Base-by-base conservation (phyloP, 2,113 vertebrate species). In the Mobula birostris region DNA sequence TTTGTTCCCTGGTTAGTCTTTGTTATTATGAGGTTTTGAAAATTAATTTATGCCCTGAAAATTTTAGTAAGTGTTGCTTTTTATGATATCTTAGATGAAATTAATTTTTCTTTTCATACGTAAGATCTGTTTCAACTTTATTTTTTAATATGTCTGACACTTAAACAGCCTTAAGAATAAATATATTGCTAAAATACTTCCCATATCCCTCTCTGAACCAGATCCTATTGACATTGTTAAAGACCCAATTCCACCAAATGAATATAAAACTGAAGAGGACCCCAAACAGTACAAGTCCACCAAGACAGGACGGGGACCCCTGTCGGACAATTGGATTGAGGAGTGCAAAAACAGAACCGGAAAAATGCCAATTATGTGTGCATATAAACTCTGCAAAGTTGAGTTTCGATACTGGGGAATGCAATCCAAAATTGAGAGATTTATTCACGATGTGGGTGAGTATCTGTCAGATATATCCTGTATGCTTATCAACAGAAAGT, bases 401-500 rank as follows among this genome's bases (percentile, higher is more conserved):
- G 99, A 99, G 96, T 99, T 99, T 96, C 98, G 99, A 94, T 99
- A 99, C 96, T 99, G 99, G 99, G 99, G 99, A 94, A 99, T 99
- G 99, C 99, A 99, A 97, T 99, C 99, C 1, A 99, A 99, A 96
- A 99, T 99, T 0, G 99, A 99, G 95, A 96, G 99, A 74, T 99
- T 99, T 95, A 99, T 99, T 97, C 99, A 99, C 1, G 99, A 99
- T 66, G 98, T 99, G 0, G 99, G 99, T 99, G 95, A 97, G 98
- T 96, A 7, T 66, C 7, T 11, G 85, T 19, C 61, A 66, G 29
- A 14, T 90, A 11, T 58, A 90, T 7, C 15, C 66, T 88, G 61
- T 29, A 32, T n/a, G n/a, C 14, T 87, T 58, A 27, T 63, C 56
- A 87, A 15, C 12, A 63, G 27, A 63, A n/a, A 63, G 2, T 12